A percentile compares a stretch with the other conserved stretches of the same genome.
Evolutionary conservation across 1,140 invertebrate genomes (phyloP).

Genomic region (Bombus picipes): DNA sequence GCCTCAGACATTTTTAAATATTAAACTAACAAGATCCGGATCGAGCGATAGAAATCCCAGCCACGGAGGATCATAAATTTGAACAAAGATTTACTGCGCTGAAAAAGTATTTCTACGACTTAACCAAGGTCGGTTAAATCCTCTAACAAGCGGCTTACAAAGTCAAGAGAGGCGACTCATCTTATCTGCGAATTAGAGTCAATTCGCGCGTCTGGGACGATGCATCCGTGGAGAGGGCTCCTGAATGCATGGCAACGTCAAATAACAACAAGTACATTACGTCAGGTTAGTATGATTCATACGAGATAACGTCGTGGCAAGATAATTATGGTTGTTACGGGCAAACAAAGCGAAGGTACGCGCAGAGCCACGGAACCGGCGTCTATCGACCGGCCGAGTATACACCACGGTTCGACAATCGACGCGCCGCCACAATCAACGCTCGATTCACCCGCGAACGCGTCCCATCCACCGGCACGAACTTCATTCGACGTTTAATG

Average conservation of each 20-base stretch:
- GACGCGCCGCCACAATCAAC: conserved; percentile 37
- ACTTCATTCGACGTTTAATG: conserved; percentile 2
- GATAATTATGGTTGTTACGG: conserved; percentile 66
- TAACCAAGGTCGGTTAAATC: no score
- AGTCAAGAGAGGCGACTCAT: background rate
- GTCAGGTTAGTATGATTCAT: conserved; percentile 66
- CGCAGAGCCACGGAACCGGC: conserved; percentile 19
- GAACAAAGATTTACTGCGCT: no score
- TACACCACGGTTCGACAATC: conserved; percentile 33
- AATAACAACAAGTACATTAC: conserved; percentile 62
- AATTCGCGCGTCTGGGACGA: conserved; percentile 50
- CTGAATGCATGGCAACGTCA: conserved; percentile 58
- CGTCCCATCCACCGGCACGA: background rate
- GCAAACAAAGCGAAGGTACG: conserved; percentile 61
- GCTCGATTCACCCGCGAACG: conserved; percentile 21
- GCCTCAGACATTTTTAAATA: no score
- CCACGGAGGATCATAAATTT: no score
- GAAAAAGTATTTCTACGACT: no score
- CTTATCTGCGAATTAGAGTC: conserved; percentile 43
- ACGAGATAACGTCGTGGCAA: conserved; percentile 60
- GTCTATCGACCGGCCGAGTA: conserved; percentile 52
- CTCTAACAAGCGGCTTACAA: no score
- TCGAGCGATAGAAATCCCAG: no score
- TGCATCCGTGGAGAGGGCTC: conserved; percentile 19
- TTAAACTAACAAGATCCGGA: no score